These are phyloP conservation scores for Zenarchopterus dispar DNA, from an alignment of 2,797 vertebrate species.

Conservation along the genomic window DNA sequence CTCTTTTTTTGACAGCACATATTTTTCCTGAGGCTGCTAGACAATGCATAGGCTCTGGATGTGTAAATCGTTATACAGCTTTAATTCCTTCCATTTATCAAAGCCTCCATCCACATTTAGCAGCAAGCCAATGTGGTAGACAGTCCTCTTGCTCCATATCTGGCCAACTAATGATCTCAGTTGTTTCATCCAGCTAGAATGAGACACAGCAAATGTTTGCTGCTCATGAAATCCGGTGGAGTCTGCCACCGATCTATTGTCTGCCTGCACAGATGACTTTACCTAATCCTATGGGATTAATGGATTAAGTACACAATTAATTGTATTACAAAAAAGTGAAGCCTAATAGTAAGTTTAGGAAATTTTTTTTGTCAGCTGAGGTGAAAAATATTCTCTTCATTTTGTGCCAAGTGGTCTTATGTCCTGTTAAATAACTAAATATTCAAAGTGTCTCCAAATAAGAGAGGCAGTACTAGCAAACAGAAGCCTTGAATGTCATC, in stretches of 20 bases:
- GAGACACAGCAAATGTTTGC: constrained; percentile 4
- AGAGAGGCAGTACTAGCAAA: not conserved
- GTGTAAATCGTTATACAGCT: constrained; percentile 6
- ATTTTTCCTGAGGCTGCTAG: not conserved
- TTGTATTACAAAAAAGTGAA: not conserved
- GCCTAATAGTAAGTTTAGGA: not conserved
- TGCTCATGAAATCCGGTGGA: constrained; percentile 9
- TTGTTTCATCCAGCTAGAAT: constrained; percentile 12
- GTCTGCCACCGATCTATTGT: constrained; percentile 1
- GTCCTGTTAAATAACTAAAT: not conserved
- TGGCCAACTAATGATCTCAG: constrained; percentile 15
- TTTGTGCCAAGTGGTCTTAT: not conserved
- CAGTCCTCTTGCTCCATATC: constrained; percentile 11
- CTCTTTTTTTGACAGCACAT: constrained; percentile 1
- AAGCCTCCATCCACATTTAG: constrained; percentile 17
- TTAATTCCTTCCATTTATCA: constrained; percentile 10
- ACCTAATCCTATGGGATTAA: not conserved
- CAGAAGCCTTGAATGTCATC: not conserved
- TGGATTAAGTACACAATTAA: not conserved
- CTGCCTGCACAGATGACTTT: constrained; percentile 12
- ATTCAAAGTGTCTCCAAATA: not conserved
- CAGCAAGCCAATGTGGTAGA: constrained; percentile 1
- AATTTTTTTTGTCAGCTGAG: no score
- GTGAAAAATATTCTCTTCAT: not conserved
- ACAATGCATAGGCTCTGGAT: constrained; percentile 5